Percentiles rank a stretch among this genome's conserved stretches.
phyloP scores from a whole-genome alignment of 2,797 vertebrate species.

The Galago senegalensis region DNA sequence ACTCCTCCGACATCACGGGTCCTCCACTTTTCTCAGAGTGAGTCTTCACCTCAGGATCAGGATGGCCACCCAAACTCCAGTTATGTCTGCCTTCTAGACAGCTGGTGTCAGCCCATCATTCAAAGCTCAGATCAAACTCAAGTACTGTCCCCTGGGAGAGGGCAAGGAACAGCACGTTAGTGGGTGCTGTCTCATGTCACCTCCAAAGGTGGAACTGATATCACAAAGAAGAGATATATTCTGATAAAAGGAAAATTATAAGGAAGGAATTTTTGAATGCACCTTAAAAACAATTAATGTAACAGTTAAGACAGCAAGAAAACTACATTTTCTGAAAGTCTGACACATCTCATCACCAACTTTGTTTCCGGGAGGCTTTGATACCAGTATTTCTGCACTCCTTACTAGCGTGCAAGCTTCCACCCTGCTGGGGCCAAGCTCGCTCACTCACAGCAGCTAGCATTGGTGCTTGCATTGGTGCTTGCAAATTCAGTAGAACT shows the following conservation, averaged over 20 bases:
- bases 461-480: fast-evolving
- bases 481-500: not conserved
- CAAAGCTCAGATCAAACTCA: not conserved
- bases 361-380: not conserved
- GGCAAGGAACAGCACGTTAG: not conserved
- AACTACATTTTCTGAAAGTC: not conserved
- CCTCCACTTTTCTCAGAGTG: not conserved
- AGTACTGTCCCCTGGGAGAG: not conserved
- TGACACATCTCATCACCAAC: not conserved
- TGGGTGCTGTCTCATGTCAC: not conserved
- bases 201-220: too few relatives aligned
- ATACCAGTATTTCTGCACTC: not conserved
- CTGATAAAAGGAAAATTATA: not conserved
- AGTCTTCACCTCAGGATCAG: not conserved
- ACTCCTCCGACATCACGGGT: too few relatives aligned
- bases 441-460: not conserved
- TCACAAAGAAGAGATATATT: not conserved
- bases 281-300: not conserved
- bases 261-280: not conserved
- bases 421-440: fast-evolving
- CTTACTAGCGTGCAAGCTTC: fast-evolving
- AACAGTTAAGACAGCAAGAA: not conserved
- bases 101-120: not conserved
- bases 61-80: not conserved
- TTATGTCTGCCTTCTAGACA: not conserved